Conservation (phyloP, 1,140 invertebrate species). For the Hormaphis cornu region DNA sequence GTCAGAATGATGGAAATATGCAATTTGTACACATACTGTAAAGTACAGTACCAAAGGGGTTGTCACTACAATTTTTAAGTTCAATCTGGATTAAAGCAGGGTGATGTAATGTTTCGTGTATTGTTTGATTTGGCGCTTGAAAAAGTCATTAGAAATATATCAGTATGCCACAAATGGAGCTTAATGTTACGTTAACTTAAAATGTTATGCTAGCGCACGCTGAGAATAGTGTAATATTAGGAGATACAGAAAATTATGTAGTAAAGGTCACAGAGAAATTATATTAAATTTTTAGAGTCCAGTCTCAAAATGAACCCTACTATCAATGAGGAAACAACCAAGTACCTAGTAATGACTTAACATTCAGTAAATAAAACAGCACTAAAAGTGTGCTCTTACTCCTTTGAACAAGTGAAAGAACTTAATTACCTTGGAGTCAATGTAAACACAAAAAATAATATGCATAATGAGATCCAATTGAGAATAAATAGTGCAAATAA, state of each 20-base stretch:
- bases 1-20: not conserved
- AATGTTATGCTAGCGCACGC: too few relatives aligned
- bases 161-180: not conserved
- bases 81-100: not conserved
- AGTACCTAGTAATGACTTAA: not conserved
- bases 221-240: not conserved
- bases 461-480: not conserved
- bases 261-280: not conserved
- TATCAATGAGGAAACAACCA: not conserved
- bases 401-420: not conserved
- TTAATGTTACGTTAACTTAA: too few relatives aligned
- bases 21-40: not conserved
- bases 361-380: not conserved
- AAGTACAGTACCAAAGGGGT: not conserved
- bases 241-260: not conserved
- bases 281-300: too few relatives aligned
- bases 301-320: not conserved
- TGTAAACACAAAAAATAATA: not conserved
- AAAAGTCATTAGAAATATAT: not conserved
- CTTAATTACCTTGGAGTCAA: too few relatives aligned
- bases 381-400: not conserved
- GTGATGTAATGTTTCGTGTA: not conserved
- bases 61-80: not conserved
- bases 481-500: not conserved
- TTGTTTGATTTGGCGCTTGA: not conserved